These are phyloP conservation scores for Hydropsyche betteni DNA, from an alignment of 2,888 invertebrate species.

Conservation along the genomic window DNA sequence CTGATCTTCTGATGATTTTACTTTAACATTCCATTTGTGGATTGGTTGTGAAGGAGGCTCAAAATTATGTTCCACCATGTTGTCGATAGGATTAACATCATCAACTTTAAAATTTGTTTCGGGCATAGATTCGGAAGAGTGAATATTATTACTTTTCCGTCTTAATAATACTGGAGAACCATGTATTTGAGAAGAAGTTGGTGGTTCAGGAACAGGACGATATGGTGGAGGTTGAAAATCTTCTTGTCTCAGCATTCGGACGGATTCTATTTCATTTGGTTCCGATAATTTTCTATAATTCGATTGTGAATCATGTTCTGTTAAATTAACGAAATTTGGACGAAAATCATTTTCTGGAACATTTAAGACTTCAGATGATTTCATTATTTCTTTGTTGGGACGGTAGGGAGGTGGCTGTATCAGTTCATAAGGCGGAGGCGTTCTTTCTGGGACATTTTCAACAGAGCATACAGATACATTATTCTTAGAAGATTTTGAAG, in stretches of 20 bases:
- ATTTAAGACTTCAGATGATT: slow-evolving; percentile 40
- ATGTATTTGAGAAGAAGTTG: background rate
- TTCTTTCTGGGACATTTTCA: slow-evolving; percentile 52
- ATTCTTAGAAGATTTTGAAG: slow-evolving; percentile 55
- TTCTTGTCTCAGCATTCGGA: slow-evolving; percentile 37
- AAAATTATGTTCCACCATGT: background rate
- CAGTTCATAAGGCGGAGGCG: slow-evolving; percentile 40
- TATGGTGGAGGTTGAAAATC: slow-evolving; percentile 10
- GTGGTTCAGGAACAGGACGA: background rate
- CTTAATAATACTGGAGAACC: background rate
- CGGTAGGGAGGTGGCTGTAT: slow-evolving; percentile 66
- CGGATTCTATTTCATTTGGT: too few species aligned
- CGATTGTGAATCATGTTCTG: too few species aligned
- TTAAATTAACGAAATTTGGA: slow-evolving; percentile 5
- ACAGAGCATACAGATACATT: slow-evolving; percentile 52
- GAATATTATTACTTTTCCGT: background rate
- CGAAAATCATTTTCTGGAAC: slow-evolving; percentile 56
- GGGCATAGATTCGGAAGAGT: background rate
- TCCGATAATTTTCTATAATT: too few species aligned
- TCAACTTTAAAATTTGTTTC: background rate
- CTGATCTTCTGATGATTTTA: background rate
- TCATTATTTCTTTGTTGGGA: slow-evolving; percentile 54
- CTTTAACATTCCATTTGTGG: background rate
- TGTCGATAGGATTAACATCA: background rate
- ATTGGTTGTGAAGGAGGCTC: background rate